phyloP scores from a whole-genome alignment of 2,113 vertebrate genomes.

The Rafetus swinhoei region DNA sequence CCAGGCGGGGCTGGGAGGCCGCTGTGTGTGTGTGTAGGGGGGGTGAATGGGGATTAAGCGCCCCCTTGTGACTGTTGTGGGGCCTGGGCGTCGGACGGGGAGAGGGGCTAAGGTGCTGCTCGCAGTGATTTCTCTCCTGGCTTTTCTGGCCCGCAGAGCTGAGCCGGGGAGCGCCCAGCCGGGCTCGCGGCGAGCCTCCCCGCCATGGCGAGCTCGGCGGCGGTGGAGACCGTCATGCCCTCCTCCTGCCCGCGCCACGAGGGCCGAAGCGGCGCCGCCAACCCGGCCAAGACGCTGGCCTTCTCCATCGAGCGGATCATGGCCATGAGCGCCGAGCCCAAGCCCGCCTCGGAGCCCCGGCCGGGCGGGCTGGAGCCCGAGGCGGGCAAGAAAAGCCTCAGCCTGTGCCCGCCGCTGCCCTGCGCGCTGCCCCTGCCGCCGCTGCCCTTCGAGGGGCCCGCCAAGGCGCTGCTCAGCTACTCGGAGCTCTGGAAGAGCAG shows the following conservation, averaged over 20 bases:
- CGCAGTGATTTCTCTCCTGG: slow-evolving; percentile 91
- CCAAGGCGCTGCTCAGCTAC: slow-evolving; percentile 95
- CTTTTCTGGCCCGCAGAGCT: slow-evolving; percentile 89
- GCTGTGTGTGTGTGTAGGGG: too few species aligned
- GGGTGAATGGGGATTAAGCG: too few species aligned
- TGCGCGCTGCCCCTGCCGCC: slow-evolving; percentile 95
- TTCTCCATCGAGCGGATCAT: slow-evolving; percentile 99
- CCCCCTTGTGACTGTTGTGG: slow-evolving; percentile 17
- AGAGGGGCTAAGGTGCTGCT: slow-evolving; percentile 89
- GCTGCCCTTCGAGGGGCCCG: slow-evolving; percentile 90
- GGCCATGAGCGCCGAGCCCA: slow-evolving; percentile 93
- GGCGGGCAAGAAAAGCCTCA: slow-evolving; percentile 86
- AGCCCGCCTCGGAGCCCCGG: slow-evolving; percentile 79
- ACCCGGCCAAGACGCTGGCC: slow-evolving; percentile 92
- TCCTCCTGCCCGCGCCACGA: slow-evolving; percentile 84
- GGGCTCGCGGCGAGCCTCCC: slow-evolving; percentile 36
- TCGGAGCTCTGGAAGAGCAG: slow-evolving; percentile 95
- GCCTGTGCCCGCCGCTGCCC: slow-evolving; percentile 92
- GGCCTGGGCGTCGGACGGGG: slow-evolving; percentile 45
- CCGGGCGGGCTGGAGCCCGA: slow-evolving; percentile 74
- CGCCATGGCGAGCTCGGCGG: slow-evolving; percentile 91
- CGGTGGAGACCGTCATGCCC: slow-evolving; percentile 91
- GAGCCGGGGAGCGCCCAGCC: slow-evolving; percentile 79
- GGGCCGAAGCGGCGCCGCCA: slow-evolving; percentile 82
- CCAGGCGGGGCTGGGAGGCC: slow-evolving; percentile 73